A percentile compares a stretch with the other conserved stretches of the same genome.
These are phyloP conservation scores for Vombatus ursinus DNA, from an alignment of 2,113 vertebrate species.

Conservation along the genomic window DNA sequence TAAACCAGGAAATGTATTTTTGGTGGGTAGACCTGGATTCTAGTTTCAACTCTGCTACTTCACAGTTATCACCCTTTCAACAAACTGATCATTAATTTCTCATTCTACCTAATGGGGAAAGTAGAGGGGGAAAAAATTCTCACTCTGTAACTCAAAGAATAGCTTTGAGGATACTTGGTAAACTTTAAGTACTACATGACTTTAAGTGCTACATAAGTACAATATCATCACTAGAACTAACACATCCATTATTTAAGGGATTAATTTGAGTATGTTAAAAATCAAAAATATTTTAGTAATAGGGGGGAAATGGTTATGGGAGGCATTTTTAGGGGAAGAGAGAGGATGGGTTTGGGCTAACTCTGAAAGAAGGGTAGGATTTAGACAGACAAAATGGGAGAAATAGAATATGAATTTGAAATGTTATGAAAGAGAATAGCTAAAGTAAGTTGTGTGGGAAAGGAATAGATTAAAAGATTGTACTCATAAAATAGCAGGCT, in stretches of 20 bases:
- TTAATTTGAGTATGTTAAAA: not conserved
- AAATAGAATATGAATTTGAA: not conserved
- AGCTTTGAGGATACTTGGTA: not conserved
- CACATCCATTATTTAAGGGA: not conserved
- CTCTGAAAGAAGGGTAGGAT: not conserved
- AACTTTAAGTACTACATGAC: not conserved
- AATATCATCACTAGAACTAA: not conserved
- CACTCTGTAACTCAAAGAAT: not conserved
- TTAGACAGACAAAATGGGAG: not conserved
- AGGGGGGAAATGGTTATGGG: not conserved
- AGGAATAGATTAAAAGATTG: not conserved
- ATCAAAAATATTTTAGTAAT: not conserved
- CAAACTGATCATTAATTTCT: not conserved
- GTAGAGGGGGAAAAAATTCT: not conserved
- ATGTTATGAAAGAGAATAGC: not conserved
- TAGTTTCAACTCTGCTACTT: too few relatives aligned
- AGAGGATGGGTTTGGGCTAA: accelerated
- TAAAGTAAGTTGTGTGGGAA: not conserved
- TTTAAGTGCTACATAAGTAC: too few relatives aligned
- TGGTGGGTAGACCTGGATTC: not conserved
- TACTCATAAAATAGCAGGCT: not conserved
- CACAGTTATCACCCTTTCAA: not conserved
- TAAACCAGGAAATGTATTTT: not conserved
- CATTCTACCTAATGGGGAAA: not conserved
- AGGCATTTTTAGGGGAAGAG: not conserved